Conservation (phyloP, 2,888 invertebrate species). For the Phrixothrix hirtus region DNA sequence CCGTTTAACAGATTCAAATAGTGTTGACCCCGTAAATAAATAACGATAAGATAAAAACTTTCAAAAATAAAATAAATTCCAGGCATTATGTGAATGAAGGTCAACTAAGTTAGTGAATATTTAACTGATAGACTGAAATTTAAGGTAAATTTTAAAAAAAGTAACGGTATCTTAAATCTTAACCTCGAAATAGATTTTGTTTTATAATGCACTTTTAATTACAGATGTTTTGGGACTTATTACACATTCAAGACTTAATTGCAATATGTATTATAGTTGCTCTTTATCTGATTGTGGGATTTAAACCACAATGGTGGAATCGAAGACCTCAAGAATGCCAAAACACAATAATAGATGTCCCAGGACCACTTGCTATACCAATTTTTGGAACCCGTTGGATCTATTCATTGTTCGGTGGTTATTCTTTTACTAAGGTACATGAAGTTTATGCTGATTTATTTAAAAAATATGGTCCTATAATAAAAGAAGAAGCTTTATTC, state of each 20-base stretch:
- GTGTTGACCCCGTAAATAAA: background rate
- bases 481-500: slow-evolving; percentile 76
- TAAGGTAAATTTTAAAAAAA: too few species aligned
- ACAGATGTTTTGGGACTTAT: background rate
- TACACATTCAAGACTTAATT: background rate
- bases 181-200: too few species aligned
- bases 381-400: slow-evolving; percentile 81
- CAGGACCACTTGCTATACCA: slow-evolving; percentile 75
- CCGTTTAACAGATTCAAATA: slow-evolving; percentile 9
- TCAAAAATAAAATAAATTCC: background rate
- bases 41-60: background rate
- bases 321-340: slow-evolving; percentile 8
- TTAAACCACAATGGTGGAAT: slow-evolving; percentile 48
- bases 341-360: slow-evolving; percentile 58
- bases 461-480: slow-evolving; percentile 73
- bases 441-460: slow-evolving; percentile 78
- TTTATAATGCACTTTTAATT: background rate
- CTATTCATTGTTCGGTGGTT: slow-evolving; percentile 67
- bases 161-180: too few species aligned
- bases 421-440: slow-evolving; percentile 74
- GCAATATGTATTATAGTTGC: slow-evolving; percentile 38
- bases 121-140: too few species aligned
- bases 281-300: slow-evolving; percentile 45
- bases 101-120: too few species aligned
- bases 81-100: background rate